phyloP scores from a whole-genome alignment of 2,113 vertebrate genomes.

The Zingel zingel region DNA sequence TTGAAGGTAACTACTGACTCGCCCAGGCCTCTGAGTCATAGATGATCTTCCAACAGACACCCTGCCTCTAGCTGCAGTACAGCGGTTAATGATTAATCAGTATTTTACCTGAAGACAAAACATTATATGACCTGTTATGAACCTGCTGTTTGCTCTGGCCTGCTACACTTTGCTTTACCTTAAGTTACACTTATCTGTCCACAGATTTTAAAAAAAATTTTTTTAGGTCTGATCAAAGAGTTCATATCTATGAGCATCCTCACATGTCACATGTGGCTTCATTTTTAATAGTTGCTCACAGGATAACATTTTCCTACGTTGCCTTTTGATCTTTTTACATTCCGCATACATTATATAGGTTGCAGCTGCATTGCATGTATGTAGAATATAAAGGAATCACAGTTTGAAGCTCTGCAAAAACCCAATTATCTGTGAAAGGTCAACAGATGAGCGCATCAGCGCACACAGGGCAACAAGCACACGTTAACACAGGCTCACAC shows the following conservation, averaged over 20 bases:
- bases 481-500: too few relatives aligned
- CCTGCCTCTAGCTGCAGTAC: neutral
- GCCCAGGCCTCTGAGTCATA: neutral
- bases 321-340: neutral
- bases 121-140: neutral
- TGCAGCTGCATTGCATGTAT: too few relatives aligned
- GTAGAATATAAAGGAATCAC: neutral
- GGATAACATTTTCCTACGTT: neutral
- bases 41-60: neutral
- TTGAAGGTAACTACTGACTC: neutral
- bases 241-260: neutral
- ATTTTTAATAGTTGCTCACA: neutral
- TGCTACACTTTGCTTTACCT: neutral
- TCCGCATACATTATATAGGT: neutral
- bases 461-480: too few relatives aligned
- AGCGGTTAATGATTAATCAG: slow-evolving; percentile 28
- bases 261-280: neutral
- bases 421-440: neutral
- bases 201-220: too few relatives aligned
- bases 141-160: neutral
- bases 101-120: neutral
- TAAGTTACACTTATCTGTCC: neutral
- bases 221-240: neutral
- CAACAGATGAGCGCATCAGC: too few relatives aligned
- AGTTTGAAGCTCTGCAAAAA: neutral